Base-by-base conservation (phyloP, 2,797 vertebrate genomes). In the Scyliorhinus canicula region DNA sequence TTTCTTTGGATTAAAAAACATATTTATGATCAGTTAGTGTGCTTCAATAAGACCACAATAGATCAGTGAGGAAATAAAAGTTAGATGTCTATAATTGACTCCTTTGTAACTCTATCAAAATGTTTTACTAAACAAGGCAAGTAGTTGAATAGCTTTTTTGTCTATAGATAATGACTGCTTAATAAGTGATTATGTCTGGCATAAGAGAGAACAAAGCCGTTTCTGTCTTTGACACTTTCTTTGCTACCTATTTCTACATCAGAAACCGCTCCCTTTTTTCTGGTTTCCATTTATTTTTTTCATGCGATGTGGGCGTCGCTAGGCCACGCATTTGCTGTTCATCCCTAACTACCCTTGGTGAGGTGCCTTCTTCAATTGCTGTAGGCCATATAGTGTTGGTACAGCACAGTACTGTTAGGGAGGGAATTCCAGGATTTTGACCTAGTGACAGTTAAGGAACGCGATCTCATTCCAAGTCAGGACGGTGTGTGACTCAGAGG, bases 51-150 rank as follows among this genome's bases (percentile, higher is more conserved):
- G n/a, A 44, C 88, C 21, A 24, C 57, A 63, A 65, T 65, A 44
- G 88, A 91, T 65, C 60, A 65, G 88, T 44, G n/a, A 63, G 35
- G 12, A 91, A 44, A 57, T 63, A 63, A 91, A 63, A 7, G 60
- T 91, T 91, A 44, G 60, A 11, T 91, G 57, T 65, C 19, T 26
- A 24, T 91, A 91, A 91, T 44, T 65, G n/a, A 8, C 40, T 91
- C 57, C 60, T 12, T 91, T 65, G 65, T 91, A 19, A 91, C 57
- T 63, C 57, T 44, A 40, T 91, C 19, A 8, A 55, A 63, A 63
- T 91, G 88, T 91, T 91, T 91, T 63, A 44, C 60, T 65, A 91
- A 65, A 65, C 60, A 91, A 91, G 88, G 40, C n/a, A 86, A 35
- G 35, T n/a, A 11, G 88, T 24, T 63, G n/a, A 90, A 63, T 91